Base-by-base conservation (phyloP, 1,140 invertebrate genomes). In the Eulimnadia texana region DNA sequence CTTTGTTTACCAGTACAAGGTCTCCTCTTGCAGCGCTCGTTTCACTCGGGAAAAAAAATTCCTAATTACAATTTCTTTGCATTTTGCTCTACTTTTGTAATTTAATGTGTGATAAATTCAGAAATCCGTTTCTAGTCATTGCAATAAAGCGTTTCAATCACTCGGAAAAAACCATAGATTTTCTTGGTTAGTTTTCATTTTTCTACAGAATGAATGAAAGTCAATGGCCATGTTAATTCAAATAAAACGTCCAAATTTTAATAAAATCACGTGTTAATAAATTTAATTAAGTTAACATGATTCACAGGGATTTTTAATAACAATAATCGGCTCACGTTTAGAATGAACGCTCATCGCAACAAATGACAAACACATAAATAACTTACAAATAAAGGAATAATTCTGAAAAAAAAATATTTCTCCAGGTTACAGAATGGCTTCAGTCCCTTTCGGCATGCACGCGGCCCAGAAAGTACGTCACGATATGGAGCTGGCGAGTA, bases 381-480 rank as follows among this genome's bases (percentile, higher is more conserved):
- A n/a, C n/a, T n/a, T n/a, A n/a, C n/a, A n/a, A n/a, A n/a, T n/a
- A n/a, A n/a, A n/a, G n/a, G n/a, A n/a, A n/a, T n/a, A n/a, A n/a
- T n/a, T n/a, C n/a, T n/a, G n/a, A n/a, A n/a, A n/a, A n/a, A n/a
- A n/a, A n/a, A n/a, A n/a, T n/a, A n/a, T n/a, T n/a, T n/a, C n/a
- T n/a, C n/a, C n/a, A n/a, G n/a, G n/a, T n/a, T n/a, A n/a, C n/a
- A n/a, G n/a, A 22, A 68, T 68, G 68, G 65, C 68, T 55, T 63
- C 66, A 0, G 60, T 68, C 29, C 64, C 66, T 20, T 66, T 67
- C 64, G 66, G 66, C 49, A 57, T 64, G 11, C 62, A 62, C 53
- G 64, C 68, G 11, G 68, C 66, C n/a, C 66, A 60, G 28, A 67
- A 68, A 60, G 63, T 67, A 25, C 64, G 66, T 10, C 55, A 63